phyloP scores from a whole-genome alignment of 2,888 invertebrate species.

The Lepeophtheirus nordmannii region DNA sequence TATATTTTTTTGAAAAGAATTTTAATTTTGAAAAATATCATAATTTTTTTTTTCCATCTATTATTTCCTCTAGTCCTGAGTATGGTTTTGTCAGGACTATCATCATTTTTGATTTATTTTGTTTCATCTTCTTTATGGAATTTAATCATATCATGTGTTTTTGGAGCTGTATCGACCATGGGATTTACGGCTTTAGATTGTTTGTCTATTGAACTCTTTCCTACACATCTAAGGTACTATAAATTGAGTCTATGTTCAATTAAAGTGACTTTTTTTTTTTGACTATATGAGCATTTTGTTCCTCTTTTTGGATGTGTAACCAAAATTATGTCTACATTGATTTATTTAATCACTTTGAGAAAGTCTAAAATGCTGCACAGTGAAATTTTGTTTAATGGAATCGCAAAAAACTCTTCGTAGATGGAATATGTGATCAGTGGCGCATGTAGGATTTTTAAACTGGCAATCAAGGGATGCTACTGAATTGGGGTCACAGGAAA shows the following conservation, averaged over 20 bases:
- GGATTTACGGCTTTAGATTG: constrained; percentile 61
- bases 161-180: constrained; percentile 35
- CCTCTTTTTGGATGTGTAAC: constrained; percentile 4
- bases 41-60: constrained; percentile 31
- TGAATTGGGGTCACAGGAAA: too few species aligned
- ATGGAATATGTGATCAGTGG: too few species aligned
- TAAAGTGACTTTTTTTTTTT: too few species aligned
- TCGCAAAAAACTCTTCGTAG: too few species aligned
- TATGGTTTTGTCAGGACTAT: constrained; percentile 52
- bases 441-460: too few species aligned
- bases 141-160: constrained; percentile 33
- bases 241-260: too few species aligned
- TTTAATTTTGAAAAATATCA: too few species aligned
- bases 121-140: constrained; percentile 27
- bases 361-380: too few species aligned
- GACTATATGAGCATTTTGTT: constrained; percentile 35
- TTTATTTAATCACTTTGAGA: neutral
- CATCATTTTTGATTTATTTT: constrained; percentile 57
- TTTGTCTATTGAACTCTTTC: constrained; percentile 80
- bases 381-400: neutral
- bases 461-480: too few species aligned
- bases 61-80: constrained; percentile 51
- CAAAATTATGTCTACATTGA: neutral
- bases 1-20: neutral
- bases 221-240: constrained; percentile 58